Conservation (phyloP, 2,797 vertebrate species). For the Sebastes melanostomus region DNA sequence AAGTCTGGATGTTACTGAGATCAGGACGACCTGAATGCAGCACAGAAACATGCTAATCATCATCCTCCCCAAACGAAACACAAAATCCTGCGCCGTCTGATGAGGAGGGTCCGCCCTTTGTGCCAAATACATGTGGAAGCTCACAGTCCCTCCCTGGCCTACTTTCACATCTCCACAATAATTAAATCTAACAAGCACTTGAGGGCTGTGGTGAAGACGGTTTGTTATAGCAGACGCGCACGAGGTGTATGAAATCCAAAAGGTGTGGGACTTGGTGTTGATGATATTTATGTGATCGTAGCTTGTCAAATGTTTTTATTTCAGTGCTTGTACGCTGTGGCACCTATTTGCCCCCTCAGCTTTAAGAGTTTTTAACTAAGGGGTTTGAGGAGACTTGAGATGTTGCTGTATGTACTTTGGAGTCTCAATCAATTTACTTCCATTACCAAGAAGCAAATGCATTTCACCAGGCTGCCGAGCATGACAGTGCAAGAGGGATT, state of each 20-base stretch:
- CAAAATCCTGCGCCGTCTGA: conserved; percentile 21
- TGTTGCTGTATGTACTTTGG: not conserved
- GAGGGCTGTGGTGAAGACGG: conserved; percentile 36
- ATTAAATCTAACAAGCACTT: conserved; percentile 74
- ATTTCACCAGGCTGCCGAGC: conserved; percentile 10
- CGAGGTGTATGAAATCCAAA: conserved; percentile 22
- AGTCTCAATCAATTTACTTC: not conserved
- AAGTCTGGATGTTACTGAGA: conserved; percentile 43
- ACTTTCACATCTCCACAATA: conserved; percentile 75
- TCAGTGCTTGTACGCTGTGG: not conserved
- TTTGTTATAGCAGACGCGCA: conserved; percentile 32
- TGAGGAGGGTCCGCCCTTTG: conserved; percentile 39
- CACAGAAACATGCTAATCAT: conserved; percentile 60
- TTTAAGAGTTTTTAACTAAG: not conserved
- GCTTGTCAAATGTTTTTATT: conserved; percentile 12
- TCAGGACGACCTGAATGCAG: conserved; percentile 34
- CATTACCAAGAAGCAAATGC: not conserved
- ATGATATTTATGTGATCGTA: conserved; percentile 14
- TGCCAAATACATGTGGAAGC: conserved; percentile 50
- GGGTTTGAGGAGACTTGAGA: not conserved
- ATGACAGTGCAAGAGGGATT: conserved; percentile 1
- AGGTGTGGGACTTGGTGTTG: conserved; percentile 42
- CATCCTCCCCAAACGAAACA: conserved; percentile 42
- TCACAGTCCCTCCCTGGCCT: conserved; percentile 63
- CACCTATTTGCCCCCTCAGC: not conserved